These are phyloP conservation scores for Carduelis carduelis DNA, from an alignment of 2,797 vertebrate genomes.

Conservation along the genomic window DNA sequence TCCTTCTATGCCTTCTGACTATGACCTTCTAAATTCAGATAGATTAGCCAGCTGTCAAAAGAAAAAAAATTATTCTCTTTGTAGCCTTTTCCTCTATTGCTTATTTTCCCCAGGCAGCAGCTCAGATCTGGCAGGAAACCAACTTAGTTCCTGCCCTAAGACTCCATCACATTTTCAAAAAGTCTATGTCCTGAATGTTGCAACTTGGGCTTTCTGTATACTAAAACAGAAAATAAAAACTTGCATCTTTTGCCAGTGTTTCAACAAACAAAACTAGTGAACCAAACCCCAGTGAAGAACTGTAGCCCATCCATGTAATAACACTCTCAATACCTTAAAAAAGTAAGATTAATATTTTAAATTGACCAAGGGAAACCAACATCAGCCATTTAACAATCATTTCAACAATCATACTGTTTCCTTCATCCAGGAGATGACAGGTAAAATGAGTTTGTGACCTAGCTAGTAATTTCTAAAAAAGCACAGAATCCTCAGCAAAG, in stretches of 20 bases:
- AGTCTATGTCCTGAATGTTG: not conserved
- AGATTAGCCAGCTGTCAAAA: constrained; percentile 62
- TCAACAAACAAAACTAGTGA: not conserved
- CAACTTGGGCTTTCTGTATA: not conserved
- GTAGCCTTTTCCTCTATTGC: not conserved
- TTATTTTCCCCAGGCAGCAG: not conserved
- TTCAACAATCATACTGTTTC: not conserved
- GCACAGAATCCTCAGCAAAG: not conserved
- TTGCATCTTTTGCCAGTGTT: not conserved
- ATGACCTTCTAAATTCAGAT: constrained; percentile 35
- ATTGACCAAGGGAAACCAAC: not conserved
- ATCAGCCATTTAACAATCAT: not conserved
- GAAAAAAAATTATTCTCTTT: not conserved
- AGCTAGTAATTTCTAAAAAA: not conserved
- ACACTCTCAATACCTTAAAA: not conserved
- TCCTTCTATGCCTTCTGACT: not conserved
- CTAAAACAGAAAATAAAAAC: not conserved
- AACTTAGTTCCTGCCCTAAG: not conserved
- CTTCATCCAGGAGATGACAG: not conserved
- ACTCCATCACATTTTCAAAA: not conserved
- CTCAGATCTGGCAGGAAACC: not conserved
- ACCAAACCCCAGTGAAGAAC: not conserved
- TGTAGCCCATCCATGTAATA: not conserved
- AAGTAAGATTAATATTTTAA: not conserved
- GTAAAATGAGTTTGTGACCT: not conserved